Evolutionary conservation across 2,797 vertebrate species (phyloP).

Genomic region (Aeoliscus strigatus): DNA sequence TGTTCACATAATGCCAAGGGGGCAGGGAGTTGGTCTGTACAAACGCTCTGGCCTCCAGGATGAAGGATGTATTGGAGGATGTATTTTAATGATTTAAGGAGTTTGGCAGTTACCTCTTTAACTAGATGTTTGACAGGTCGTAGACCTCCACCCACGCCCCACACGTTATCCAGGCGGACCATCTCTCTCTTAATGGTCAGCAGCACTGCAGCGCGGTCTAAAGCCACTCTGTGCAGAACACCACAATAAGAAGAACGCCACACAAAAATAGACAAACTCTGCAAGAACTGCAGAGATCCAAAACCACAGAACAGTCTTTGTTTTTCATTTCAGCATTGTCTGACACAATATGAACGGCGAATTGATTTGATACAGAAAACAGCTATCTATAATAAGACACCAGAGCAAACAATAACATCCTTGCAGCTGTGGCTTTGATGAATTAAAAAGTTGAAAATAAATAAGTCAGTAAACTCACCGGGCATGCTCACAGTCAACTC

Average conservation of each 20-base stretch:
- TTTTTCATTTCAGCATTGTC: no score
- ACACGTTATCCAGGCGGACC: constrained; percentile 84
- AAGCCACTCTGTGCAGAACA: constrained; percentile 71
- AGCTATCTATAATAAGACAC: no score
- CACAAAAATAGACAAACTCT: background rate
- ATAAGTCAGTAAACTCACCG: constrained; percentile 68
- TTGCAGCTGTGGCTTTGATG: no score
- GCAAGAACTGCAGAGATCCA: no score
- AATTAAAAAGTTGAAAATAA: no score
- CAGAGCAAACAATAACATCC: no score
- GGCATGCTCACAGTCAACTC: constrained; percentile 84
- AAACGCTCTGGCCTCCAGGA: background rate
- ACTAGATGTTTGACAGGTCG: constrained; percentile 85
- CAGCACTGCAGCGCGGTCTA: constrained; percentile 82
- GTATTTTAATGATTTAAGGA: background rate
- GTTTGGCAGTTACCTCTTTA: constrained; percentile 88
- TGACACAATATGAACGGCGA: no score
- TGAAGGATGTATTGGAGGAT: background rate
- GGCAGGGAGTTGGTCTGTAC: constrained; percentile 1
- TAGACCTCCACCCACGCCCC: constrained; percentile 85
- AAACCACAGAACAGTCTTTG: no score
- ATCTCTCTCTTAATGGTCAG: constrained; percentile 83
- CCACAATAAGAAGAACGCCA: background rate
- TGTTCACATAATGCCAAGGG: constrained; percentile 41
- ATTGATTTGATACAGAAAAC: no score